Evolutionary conservation across 2,113 vertebrate genomes (phyloP), one percentile per base, ranked within the genome.

Genomic region (Myrmecophaga tridactyla): DNA sequence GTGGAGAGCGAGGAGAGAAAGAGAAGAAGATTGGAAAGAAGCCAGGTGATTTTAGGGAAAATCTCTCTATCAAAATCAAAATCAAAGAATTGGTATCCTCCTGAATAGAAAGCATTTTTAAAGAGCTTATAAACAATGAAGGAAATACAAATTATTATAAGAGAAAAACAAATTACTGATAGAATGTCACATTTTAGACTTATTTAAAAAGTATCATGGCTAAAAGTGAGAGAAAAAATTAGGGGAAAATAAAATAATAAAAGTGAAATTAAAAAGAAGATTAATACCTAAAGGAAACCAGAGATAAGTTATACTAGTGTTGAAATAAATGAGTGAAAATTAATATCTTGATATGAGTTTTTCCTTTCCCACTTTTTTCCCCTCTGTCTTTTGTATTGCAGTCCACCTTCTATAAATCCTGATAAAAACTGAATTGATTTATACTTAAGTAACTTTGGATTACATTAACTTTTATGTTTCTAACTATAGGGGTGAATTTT

Each of bases 271-370:
- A 67, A 89, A 80, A 21, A 89, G 60, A 88, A 89, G 60, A 88
- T 56, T 23, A 69, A 93, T 75, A 48, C 3, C 39, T 67, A 85
- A 84, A 46, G 18, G 17, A 80, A 88, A 39, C 39, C 17, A 14
- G 6, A 11, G 8, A 10, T 62, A n/a, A n/a, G 21, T 23, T 62
- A 77, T n/a, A 80, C 27, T 29, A 63, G 39, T 25, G 80, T 39
- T 94, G 51, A 89, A 94, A 94, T 23, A 89, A 17, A 63, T 86
- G 2, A 81, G 41, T 78, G 25, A 70, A 94, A 92, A 70, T 89
- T 56, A n/a, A 62, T 63, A 39, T 14, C 31, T 81, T 34, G 39
- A 84, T 46, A 29, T 88, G 14, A 78, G 7, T 62, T 80, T 89
- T 92, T 85, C n/a, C 15, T 73, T 89, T 80, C 7, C 51, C 14